Base-by-base conservation (phyloP, 2,797 vertebrate genomes). In the Sylvia borin region DNA sequence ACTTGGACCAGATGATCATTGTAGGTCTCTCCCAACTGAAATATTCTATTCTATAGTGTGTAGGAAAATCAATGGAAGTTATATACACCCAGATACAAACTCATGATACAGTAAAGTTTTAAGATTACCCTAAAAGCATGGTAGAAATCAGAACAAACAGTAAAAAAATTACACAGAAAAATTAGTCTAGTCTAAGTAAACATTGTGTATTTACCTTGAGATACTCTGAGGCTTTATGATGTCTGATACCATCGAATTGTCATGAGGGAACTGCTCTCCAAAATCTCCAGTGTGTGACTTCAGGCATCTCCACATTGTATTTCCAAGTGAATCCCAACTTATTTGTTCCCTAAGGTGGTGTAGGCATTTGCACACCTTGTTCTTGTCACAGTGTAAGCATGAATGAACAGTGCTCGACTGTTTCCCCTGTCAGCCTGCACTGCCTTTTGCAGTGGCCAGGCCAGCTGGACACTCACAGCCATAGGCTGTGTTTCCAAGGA, bases 401-500 rank as follows among this genome's bases (percentile, higher is more conserved):
- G 32, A 65, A 74, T 76, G 45, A 48, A 3, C 7, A 19, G 10
- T 17, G 22, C 22, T 25, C 16, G 16, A 24, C 13, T 78, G 1
- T 22, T 48, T 51, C n/a, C 53, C 24, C 18, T 31, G 11, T 25
- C 66, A 66, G 12, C 31, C 40, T 53, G 32, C 11, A 5, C 26
- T 38, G 40, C 53, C 12, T 45, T 70, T 76, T 42, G 54, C 34
- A 26, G 64, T 5, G 64, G 13, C 25, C 45, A 31, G 40, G 36
- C 18, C 29, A 31, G 2, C 38, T 38, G 38, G 3, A 24, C 5
- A 4, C 21, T 47, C 43, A 54, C 16, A 64, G n/a, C 8, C 7
- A 0, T 6, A 14, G 45, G 2, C 1, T 36, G 50, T 68, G 22
- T 1, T 47, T 5, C 15, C 17, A 7, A 48, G 25, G 42, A 5